Base-by-base conservation (phyloP, 2,113 vertebrate species). In the Gymnogyps californianus region DNA sequence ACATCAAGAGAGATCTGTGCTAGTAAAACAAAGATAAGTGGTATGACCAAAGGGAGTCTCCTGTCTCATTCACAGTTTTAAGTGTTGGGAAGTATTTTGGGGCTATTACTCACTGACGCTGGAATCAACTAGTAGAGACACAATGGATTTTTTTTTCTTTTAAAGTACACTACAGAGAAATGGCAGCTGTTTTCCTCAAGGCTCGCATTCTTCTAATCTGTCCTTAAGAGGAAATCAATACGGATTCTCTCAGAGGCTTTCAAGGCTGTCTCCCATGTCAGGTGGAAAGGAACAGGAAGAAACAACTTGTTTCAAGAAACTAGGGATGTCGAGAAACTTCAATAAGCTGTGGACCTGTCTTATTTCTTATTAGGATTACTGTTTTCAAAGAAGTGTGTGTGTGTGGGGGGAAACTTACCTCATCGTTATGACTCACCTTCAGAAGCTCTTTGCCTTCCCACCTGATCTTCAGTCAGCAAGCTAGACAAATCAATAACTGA, bases 221-320 rank as follows among this genome's bases (percentile, higher is more conserved):
- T 90, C 47, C 52, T 82, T 94, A 96, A 96, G 55, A 95, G 52
- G 64, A 97, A 98, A 96, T 97, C 96, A 93, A 90, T 98, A 91
- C 31, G 7, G 69, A 84, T 95, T 91, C 76, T 94, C 72, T 96
- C 88, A 66, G 54, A 95, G 82, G 69, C 61, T 97, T 97, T 96
- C 76, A 87, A 82, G 54, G 15, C 58, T 74, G 26, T 95, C 78
- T 93, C 24, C 71, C n/a, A 72, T 67, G 75, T 95, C 94, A 97
- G 62, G 42, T 94, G 69, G 65, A 93, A 85, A 86, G 46, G 49
- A 96, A 78, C 46, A 95, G 93, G 75, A 95, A 89, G 69, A 91
- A 96, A 94, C 69, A 96, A 95, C 69, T 87, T 92, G 57, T 91
- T 96, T 96, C 89, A 89, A 65, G 71, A 91, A 94, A 86, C 40